Base-by-base conservation (phyloP, 2,113 vertebrate genomes). In the Cryptoleucopteryx plumbea region DNA sequence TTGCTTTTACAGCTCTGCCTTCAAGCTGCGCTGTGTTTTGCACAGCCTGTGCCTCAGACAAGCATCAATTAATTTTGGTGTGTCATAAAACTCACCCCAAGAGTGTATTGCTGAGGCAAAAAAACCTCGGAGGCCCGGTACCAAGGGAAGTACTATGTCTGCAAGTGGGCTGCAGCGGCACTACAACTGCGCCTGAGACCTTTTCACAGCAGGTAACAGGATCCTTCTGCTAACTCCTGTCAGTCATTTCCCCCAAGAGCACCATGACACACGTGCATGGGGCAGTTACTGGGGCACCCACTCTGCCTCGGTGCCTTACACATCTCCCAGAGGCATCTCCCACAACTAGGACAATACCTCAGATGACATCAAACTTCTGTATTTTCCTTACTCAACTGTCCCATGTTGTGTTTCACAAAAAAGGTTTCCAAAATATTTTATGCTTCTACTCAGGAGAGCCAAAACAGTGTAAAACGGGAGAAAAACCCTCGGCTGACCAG, bases 211-310 rank as follows among this genome's bases (percentile, higher is more conserved):
- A 34, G 75, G 23, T 14, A 26, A 47, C 3, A 3, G 55, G 34
- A 47, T 58, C 40, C 27, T 55, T 53, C 31, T 29, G 43, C 55
- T n/a, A 16, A 25, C 43, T 27, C 67, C 53, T 42, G 31, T 20
- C 82, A 52, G 17, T 59, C 40, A 29, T 11, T 13, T 31, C 27
- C 68, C 42, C 63, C n/a, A 13, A 26, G 43, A 55, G 32, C 31
- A 5, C 66, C 86, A 22, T 45, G 78, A 70, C 40, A 45, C 42
- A 17, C 1, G 0, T 5, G 34, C 13, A 17, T 0, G 1, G 66
- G 45, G 29, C 71, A 58, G 27, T 43, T 42, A n/a, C 0, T 5
- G 18, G 36, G 59, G n/a, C 31, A 50, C 31, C 16, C 7, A 1
- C 47, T 38, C 29, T 55, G 48, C 50, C 14, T 34, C 4, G 5